phyloP scores from a whole-genome alignment of 2,888 invertebrate species.

The Leucophenga maculata region DNA sequence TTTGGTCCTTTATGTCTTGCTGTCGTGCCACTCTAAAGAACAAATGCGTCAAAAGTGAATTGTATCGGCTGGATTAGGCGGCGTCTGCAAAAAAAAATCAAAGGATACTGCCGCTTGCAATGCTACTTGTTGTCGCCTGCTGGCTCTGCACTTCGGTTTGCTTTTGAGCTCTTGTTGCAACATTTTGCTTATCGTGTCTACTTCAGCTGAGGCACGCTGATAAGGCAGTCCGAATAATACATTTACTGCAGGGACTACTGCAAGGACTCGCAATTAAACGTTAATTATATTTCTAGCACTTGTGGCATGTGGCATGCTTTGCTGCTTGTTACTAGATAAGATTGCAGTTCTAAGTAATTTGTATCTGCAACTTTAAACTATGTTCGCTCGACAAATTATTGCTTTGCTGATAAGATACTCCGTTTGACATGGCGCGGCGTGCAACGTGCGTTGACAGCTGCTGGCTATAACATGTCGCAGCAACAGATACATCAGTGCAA shows the following conservation, averaged over 20 bases:
- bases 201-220: not conserved
- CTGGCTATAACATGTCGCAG: no score
- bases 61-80: slow-evolving; percentile 56
- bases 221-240: not conserved
- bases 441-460: no score
- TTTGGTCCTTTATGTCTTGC: slow-evolving; percentile 22
- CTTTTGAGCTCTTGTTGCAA: slow-evolving; percentile 17
- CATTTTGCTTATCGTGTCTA: not conserved
- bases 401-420: no score
- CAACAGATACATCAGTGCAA: no score
- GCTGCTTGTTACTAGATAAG: slow-evolving; percentile 1
- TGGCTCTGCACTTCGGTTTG: not conserved
- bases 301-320: slow-evolving; percentile 37
- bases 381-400: no score
- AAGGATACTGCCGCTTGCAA: slow-evolving; percentile 53
- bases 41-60: slow-evolving; percentile 64
- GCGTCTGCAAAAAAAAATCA: slow-evolving; percentile 31
- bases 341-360: not conserved
- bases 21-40: slow-evolving; percentile 13
- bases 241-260: no score
- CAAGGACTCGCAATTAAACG: slow-evolving; percentile 23
- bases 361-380: no score
- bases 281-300: slow-evolving; percentile 44
- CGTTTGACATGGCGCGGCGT: no score
- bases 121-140: slow-evolving; percentile 46